A percentile compares a stretch with the other conserved stretches of the same genome.
These are phyloP conservation scores for Uromys caudimaculatus DNA, from an alignment of 2,797 vertebrate genomes.

Conservation along the genomic window DNA sequence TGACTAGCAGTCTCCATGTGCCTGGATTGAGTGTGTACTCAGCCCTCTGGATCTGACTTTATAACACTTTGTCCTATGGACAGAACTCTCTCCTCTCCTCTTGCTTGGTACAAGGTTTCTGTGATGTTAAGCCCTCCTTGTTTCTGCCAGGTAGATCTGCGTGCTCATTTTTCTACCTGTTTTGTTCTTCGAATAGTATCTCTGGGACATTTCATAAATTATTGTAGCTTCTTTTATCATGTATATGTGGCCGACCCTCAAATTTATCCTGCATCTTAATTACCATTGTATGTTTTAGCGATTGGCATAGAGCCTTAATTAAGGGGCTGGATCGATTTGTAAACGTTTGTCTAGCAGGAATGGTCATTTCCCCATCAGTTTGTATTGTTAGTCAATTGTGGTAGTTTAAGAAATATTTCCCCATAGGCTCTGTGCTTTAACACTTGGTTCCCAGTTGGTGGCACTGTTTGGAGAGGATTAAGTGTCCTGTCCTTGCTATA, in stretches of 20 bases:
- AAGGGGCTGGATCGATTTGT: not conserved
- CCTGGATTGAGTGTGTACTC: not conserved
- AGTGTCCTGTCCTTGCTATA: not conserved
- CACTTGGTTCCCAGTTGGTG: not conserved
- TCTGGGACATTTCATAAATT: not conserved
- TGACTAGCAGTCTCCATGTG: not conserved
- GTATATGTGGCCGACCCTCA: not conserved
- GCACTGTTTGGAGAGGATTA: not conserved
- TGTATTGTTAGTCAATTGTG: not conserved
- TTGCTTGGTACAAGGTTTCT: not conserved
- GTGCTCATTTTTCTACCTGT: not conserved
- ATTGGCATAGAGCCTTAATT: not conserved
- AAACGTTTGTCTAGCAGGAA: not conserved
- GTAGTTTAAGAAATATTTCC: not conserved
- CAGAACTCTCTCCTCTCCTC: not conserved
- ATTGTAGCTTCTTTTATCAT: not conserved
- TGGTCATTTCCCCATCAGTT: not conserved
- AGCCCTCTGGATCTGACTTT: not conserved
- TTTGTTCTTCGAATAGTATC: not conserved
- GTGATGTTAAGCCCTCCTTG: not conserved
- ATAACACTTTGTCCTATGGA: fast-evolving
- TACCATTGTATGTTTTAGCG: not conserved
- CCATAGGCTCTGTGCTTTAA: not conserved
- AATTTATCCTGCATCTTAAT: not conserved
- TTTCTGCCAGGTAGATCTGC: not conserved